These are phyloP conservation scores for Leiothrix lutea DNA, from an alignment of 2,113 vertebrate species.

Conservation along the genomic window DNA sequence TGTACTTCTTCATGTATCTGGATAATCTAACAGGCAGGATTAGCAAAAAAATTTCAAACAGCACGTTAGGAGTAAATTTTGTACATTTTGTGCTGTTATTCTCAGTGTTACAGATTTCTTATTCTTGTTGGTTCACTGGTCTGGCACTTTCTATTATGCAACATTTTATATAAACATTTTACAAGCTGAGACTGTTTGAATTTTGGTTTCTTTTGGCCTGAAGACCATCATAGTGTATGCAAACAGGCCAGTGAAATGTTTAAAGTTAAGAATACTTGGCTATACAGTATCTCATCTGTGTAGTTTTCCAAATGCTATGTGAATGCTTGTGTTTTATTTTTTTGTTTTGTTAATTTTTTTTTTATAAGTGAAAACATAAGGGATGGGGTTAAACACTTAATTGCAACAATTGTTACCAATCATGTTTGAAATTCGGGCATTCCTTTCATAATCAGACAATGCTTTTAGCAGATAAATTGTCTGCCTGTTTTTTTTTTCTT, in stretches of 20 bases:
- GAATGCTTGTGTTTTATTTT: background rate
- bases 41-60: background rate
- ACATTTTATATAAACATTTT: background rate
- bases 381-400: background rate
- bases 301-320: background rate
- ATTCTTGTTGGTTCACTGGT: background rate
- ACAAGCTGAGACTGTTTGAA: background rate
- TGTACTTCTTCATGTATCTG: background rate
- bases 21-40: background rate
- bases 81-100: background rate
- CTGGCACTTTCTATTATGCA: background rate
- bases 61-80: background rate
- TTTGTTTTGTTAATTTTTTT: background rate
- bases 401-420: background rate
- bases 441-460: background rate
- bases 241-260: background rate
- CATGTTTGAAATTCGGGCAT: background rate
- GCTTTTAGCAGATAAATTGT: background rate
- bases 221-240: background rate
- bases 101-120: background rate
- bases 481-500: background rate
- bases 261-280: background rate
- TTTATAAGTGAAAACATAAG: background rate
- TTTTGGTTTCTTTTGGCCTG: background rate
- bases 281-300: background rate